Conservation (phyloP, 2,797 vertebrate species). For the Brachyalestes nurse region DNA sequence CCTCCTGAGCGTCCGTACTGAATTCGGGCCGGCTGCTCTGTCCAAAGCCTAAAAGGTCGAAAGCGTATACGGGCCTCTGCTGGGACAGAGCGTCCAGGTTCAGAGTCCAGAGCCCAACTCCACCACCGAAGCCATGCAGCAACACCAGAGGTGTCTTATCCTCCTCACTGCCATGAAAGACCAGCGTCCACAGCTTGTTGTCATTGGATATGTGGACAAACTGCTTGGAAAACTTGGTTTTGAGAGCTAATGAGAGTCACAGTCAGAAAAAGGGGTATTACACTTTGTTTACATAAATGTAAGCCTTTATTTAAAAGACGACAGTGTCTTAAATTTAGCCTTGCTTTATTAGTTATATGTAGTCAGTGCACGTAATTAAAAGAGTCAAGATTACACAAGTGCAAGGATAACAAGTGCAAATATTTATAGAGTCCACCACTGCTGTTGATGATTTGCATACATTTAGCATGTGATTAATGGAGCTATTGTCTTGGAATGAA, state of each 20-base stretch:
- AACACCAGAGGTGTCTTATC: conserved; percentile 89
- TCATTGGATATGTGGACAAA: conserved; percentile 80
- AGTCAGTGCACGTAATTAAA: neutral
- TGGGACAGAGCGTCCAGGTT: conserved; percentile 88
- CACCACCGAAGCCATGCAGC: conserved; percentile 93
- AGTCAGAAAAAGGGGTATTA: conserved; percentile 25
- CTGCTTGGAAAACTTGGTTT: conserved; percentile 80
- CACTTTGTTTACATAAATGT: neutral
- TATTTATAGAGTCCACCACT: neutral
- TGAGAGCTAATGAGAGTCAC: conserved; percentile 78
- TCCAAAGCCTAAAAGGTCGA: conserved; percentile 95
- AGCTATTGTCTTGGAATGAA: neutral
- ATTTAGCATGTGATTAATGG: neutral
- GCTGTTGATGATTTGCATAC: neutral
- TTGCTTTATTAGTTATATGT: neutral
- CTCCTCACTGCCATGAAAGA: conserved; percentile 70
- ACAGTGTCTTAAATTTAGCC: neutral
- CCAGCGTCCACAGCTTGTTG: conserved; percentile 90
- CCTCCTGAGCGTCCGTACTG: conserved; percentile 80
- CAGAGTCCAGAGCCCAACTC: conserved; percentile 92
- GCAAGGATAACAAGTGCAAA: neutral
- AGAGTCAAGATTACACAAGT: neutral
- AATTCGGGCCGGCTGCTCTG: conserved; percentile 91
- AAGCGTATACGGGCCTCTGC: conserved; percentile 84
- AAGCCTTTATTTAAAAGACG: neutral